Evolutionary conservation across 2,113 vertebrate genomes (phyloP).

Genomic region (Oncorhynchus nerka): DNA sequence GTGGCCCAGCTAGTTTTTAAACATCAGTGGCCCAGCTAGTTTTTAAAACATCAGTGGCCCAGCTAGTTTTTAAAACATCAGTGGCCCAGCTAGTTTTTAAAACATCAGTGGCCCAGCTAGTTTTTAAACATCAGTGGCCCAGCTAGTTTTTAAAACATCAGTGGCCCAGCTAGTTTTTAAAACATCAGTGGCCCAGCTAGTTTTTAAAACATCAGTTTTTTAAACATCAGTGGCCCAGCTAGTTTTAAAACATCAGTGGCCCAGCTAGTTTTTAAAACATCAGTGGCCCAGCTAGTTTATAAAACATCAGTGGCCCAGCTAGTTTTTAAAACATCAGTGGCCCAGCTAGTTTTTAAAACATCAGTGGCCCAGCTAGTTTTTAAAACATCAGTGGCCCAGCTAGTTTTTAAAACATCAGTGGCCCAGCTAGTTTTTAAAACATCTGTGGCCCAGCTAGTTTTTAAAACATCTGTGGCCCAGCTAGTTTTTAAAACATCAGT

Average conservation of each 20-base stretch:
- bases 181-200: slow-evolving; percentile 16
- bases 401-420: slow-evolving; percentile 21
- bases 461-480: slow-evolving; percentile 21
- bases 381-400: slow-evolving; percentile 20
- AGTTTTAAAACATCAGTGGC: slow-evolving; percentile 20
- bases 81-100: neutral
- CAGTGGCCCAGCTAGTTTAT: neutral
- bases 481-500: slow-evolving; percentile 22
- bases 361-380: slow-evolving; percentile 4
- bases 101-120: slow-evolving; percentile 15
- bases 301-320: slow-evolving; percentile 19
- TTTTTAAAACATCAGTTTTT: slow-evolving; percentile 8
- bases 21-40: slow-evolving; percentile 12
- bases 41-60: slow-evolving; percentile 20
- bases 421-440: neutral
- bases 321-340: slow-evolving; percentile 21
- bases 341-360: slow-evolving; percentile 1
- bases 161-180: neutral
- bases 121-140: slow-evolving; percentile 19
- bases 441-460: slow-evolving; percentile 10
- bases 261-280: slow-evolving; percentile 7
- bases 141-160: slow-evolving; percentile 14
- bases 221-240: too few relatives aligned
- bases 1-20: slow-evolving; percentile 1
- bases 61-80: slow-evolving; percentile 14